A percentile compares a stretch with the other conserved stretches of the same genome.
Conservation (phyloP, 1,140 invertebrate species). For the Neotoxoptera formosana region DNA sequence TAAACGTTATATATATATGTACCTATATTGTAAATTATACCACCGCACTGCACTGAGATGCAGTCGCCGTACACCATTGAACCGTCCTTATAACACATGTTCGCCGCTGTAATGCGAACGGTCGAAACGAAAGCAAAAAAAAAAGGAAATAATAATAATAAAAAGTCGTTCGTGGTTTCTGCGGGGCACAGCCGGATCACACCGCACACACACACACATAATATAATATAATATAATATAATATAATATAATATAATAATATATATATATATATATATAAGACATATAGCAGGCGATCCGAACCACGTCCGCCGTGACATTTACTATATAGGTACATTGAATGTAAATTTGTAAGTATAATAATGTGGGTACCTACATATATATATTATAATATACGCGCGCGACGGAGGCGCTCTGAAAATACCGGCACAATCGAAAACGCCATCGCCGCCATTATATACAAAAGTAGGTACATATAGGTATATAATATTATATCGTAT, state of each 20-base stretch:
- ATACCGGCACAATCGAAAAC: conserved; percentile 17
- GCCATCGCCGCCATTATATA: not conserved
- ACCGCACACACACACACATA: not conserved
- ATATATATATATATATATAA: not conserved
- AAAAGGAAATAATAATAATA: not conserved
- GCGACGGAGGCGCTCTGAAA: not conserved
- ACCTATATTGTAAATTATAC: not conserved
- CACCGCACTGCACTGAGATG: no score
- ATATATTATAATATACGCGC: not conserved
- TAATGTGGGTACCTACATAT: not conserved
- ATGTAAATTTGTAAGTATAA: conserved; percentile 30
- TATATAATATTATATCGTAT: not conserved
- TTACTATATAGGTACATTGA: conserved; percentile 15
- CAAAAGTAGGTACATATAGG: not conserved
- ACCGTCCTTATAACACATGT: conserved; percentile 38
- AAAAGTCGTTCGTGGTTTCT: conserved; percentile 26
- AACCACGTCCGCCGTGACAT: conserved; percentile 4
- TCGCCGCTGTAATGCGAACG: not conserved
- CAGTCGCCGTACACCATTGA: not conserved
- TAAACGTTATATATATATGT: not conserved
- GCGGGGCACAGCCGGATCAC: not conserved
- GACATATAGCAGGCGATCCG: conserved; percentile 17
- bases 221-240: no score
- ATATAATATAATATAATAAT: no score
- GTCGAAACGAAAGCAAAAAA: not conserved